Evolutionary conservation across 2,888 invertebrate species (phyloP).

Genomic region (Eudasyphora cyanicolor): DNA sequence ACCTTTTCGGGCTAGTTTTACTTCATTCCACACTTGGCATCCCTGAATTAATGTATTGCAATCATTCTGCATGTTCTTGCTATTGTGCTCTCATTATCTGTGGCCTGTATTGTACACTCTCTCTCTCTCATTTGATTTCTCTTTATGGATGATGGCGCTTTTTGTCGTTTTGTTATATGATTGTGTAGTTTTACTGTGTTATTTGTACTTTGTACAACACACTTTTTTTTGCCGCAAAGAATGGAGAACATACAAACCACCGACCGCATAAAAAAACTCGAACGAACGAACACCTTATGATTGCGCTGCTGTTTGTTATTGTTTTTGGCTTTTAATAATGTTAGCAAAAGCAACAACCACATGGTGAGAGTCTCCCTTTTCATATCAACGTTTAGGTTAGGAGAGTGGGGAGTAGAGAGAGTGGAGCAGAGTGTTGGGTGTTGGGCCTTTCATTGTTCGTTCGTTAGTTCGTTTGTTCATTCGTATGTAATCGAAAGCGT

Average conservation of each 20-base stretch:
- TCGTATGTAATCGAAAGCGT: slow-evolving; percentile 28
- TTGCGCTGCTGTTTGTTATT: not conserved
- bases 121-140: not conserved
- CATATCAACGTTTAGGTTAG: too few relatives aligned
- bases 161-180: not conserved
- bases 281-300: not conserved
- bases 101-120: not conserved
- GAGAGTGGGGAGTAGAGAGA: too few relatives aligned
- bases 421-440: not conserved
- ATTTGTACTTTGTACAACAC: not conserved
- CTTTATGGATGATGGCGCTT: not conserved
- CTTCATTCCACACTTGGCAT: too few relatives aligned
- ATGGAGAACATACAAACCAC: not conserved
- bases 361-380: not conserved
- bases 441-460: not conserved
- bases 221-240: not conserved
- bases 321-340: too few relatives aligned
- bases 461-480: not conserved
- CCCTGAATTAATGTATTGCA: not conserved
- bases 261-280: not conserved
- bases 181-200: not conserved
- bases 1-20: too few relatives aligned
- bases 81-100: not conserved
- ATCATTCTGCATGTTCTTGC: too few relatives aligned
- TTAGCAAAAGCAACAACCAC: not conserved